These are phyloP conservation scores for Virgularia gustaviana DNA, from an alignment of 92 coral and sea anemone species.

Conservation along the genomic window DNA sequence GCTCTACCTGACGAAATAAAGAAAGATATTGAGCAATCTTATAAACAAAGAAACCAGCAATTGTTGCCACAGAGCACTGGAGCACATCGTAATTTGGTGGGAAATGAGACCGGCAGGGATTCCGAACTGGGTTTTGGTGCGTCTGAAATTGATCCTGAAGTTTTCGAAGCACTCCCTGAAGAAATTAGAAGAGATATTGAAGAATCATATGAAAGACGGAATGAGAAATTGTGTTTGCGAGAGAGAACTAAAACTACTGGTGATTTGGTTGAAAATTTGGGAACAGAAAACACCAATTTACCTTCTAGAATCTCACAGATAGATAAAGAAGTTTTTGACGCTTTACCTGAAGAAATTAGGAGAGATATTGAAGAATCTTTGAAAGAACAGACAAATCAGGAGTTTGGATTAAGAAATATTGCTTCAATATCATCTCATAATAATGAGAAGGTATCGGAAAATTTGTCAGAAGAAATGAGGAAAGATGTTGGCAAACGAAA, in stretches of 20 bases:
- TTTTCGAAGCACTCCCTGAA: constrained; percentile 66
- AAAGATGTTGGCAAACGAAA: no score
- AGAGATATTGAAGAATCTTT: neutral
- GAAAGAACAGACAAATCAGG: neutral
- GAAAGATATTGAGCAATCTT: constrained; percentile 62
- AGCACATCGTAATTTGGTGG: constrained; percentile 10
- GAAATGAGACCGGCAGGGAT: neutral
- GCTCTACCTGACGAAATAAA: constrained; percentile 83
- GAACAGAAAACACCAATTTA: neutral
- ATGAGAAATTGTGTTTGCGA: neutral
- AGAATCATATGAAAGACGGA: constrained; percentile 43
- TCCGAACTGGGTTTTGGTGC: constrained; percentile 39
- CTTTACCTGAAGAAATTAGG: constrained; percentile 4
- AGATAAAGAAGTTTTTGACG: constrained; percentile 1
- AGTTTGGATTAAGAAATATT: no score
- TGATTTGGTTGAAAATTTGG: neutral
- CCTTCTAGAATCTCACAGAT: constrained; percentile 16
- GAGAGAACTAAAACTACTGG: neutral
- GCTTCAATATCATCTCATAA: no score
- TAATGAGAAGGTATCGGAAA: no score
- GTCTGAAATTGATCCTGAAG: constrained; percentile 62
- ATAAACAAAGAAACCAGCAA: constrained; percentile 68
- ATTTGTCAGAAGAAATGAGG: no score
- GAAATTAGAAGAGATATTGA: constrained; percentile 60
- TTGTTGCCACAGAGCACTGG: no score